phyloP scores from a whole-genome alignment of 92 coral and sea anemone species.

The Phenganax marumi region DNA sequence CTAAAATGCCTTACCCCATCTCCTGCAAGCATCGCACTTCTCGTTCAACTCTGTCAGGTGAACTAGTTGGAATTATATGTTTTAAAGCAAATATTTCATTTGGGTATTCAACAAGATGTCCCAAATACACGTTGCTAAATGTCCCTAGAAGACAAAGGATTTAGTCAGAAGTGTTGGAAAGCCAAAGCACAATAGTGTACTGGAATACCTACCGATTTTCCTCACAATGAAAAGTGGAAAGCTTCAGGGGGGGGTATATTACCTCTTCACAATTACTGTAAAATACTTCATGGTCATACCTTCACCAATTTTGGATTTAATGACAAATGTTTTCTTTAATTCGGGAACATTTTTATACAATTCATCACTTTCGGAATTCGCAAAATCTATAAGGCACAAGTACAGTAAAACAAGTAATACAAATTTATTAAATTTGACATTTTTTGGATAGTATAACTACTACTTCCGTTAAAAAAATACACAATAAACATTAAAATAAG shows the following conservation, averaged over 20 bases:
- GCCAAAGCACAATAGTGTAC: background rate
- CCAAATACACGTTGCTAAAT: conserved; percentile 95
- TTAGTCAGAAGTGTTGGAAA: background rate
- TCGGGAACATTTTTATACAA: conserved; percentile 81
- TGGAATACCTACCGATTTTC: too few species aligned
- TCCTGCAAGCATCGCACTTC: conserved; percentile 86
- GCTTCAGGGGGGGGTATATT: background rate
- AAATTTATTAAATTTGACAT: background rate
- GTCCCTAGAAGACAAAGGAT: conserved; percentile 61
- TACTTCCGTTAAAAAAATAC: too few species aligned
- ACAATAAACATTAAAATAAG: too few species aligned
- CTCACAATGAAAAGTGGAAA: background rate
- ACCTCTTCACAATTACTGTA: background rate
- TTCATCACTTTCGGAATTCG: conserved; percentile 83
- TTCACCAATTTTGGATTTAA: conserved; percentile 89
- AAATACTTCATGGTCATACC: conserved; percentile 60
- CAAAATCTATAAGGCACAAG: conserved; percentile 62
- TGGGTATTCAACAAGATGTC: conserved; percentile 69
- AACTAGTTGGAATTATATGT: conserved; percentile 96
- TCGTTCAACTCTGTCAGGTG: conserved; percentile 90
- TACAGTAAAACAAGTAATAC: too few species aligned
- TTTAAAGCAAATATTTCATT: conserved; percentile 84
- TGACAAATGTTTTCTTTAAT: conserved; percentile 68
- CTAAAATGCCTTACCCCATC: conserved; percentile 72
- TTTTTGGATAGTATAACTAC: too few species aligned